Base-by-base conservation (phyloP, 2,888 invertebrate species). In the Latheticus oryzae region DNA sequence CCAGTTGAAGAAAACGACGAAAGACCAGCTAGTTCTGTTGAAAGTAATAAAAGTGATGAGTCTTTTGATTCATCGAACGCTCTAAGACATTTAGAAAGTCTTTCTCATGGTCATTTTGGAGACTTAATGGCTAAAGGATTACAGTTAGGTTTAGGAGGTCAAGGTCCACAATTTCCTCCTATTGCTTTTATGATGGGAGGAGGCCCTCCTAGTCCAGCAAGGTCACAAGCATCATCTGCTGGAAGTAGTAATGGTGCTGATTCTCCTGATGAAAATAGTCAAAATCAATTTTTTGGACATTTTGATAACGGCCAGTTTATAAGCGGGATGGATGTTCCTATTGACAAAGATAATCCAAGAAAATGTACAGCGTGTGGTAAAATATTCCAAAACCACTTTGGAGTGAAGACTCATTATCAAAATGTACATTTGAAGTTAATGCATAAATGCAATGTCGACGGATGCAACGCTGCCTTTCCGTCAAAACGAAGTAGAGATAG, bases 361-460 rank as follows among this genome's bases (percentile, higher is more conserved):
- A 87, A 91, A 68, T 97, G 97, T 78, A 88, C 92, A 1, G 92
- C 93, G 19, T 97, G 97, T 77, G 93, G 93, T 3, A 95, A 95
- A 79, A 85, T 91, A 72, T 97, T 96, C 78, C 94, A 93, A 78
- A 97, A 95, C 74, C 90, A 93, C 70, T 95, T 95, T 75, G 91
- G 93, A 40, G 88, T 96, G 13, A 96, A 95, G 79, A 92, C 93
- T 1, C 97, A 97, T 77, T 97, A 95, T 78, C 95, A 95, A 81
- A 96, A 93, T 78, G 92, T 94, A 5, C 97, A 97, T 79, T 85
- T 97, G 45, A 97, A 97, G 79, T 80, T 96, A 58, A 93, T 95
- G 90, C 96, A 96, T 79, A 93, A 92, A 75, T 97, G 97, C 80
- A 93, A 90, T 71, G 90, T 95, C 15, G 95, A 95, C 64, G 95